Evolutionary conservation across 64 coral and sea anemone species (phyloP), one percentile per base, ranked within the genome.

Genomic region (Acropora tenuis): DNA sequence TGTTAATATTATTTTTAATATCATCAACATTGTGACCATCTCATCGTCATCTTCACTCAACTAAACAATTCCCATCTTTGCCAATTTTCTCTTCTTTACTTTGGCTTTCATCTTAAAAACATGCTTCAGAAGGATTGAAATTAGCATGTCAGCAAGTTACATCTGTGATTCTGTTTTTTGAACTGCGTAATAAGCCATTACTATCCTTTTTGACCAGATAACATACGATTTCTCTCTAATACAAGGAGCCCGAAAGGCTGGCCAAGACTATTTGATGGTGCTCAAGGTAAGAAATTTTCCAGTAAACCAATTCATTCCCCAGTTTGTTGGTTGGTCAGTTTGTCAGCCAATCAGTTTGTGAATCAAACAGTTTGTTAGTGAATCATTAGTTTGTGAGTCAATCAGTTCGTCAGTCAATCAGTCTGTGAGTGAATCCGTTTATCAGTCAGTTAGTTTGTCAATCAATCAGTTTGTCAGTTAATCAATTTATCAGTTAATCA

Each of bases 251-350:
- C 41, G 12, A 57, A 43, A 61, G 48, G 74, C 87, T 30, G 89
- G 89, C 53, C 80, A 80, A 83, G 79, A 66, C 49, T 86, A 91
- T 65, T 53, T 96, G 9, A 72, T 74, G 12, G 74, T 89, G 2
- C 67, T 96, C 11, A 90, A 90, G 94, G 94, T 96, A 75, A 11
- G 6, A 5, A 3, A 40, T 73, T 3, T 17, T 69, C 13, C 4
- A 1, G 13, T 11, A 69, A 30, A 30, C 30, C 30, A 11, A 69
- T 55, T 5, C 9, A 55, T 55, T 55, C 52, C 4, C 4, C 52
- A 9, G 69, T 41, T 73, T 6, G 7, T 3, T 2, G 20, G 2
- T 73, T 30, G 30, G 0, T 30, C 30, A 30, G 30, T 30, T 30
- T 30, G 30, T 30, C 30, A 30, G 30, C 0, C 30, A 30, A 30